Conservation (phyloP, 2,888 invertebrate genomes). For the Poecilus cupreus region DNA sequence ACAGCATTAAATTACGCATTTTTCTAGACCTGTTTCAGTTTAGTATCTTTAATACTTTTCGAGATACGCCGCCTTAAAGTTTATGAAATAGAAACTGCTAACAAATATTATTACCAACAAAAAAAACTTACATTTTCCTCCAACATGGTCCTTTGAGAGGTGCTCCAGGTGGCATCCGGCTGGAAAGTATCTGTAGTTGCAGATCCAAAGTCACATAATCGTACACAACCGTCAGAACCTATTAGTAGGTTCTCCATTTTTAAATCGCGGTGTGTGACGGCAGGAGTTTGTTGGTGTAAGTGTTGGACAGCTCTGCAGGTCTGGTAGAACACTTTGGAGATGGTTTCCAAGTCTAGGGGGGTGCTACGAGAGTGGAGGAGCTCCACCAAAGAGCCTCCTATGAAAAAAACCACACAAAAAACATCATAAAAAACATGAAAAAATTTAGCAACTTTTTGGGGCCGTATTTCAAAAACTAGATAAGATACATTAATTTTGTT, state of each 20-base stretch:
- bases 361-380: constrained; percentile 76
- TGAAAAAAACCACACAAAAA: too few relatives aligned
- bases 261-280: constrained; percentile 96
- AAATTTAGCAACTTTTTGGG: too few relatives aligned
- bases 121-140: constrained; percentile 95
- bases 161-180: constrained; percentile 94
- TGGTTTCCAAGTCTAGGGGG: constrained; percentile 78
- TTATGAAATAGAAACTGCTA: neutral
- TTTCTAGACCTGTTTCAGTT: neutral
- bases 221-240: constrained; percentile 88
- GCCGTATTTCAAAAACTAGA: too few relatives aligned
- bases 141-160: constrained; percentile 90
- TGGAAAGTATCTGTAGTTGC: constrained; percentile 87
- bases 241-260: constrained; percentile 97
- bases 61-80: neutral
- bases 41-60: neutral
- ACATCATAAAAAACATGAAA: too few relatives aligned
- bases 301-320: constrained; percentile 92
- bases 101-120: neutral
- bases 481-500: too few relatives aligned
- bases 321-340: constrained; percentile 93
- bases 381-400: constrained; percentile 81
- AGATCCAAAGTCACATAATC: constrained; percentile 98
- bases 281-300: constrained; percentile 92
- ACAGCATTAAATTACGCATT: neutral